These are phyloP conservation scores for Platerodrilus igneus DNA, from an alignment of 2,888 invertebrate species.

Conservation along the genomic window DNA sequence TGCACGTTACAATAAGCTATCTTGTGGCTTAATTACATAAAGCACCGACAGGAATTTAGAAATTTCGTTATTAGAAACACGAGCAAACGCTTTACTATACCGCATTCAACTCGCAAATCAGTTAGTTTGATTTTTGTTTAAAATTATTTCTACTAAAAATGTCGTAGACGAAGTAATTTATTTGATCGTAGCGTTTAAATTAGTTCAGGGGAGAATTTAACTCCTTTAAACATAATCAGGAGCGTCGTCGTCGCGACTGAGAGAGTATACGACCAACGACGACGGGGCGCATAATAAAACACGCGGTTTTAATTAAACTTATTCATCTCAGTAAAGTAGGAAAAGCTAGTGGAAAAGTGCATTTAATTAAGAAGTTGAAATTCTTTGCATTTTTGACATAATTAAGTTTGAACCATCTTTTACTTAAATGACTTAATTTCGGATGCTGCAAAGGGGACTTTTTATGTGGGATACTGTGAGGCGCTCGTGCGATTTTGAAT, in stretches of 20 bases:
- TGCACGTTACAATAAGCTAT: conserved; percentile 46
- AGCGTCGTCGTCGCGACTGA: conserved; percentile 20
- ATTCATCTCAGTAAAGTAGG: conserved; percentile 50
- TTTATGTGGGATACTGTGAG: too few species aligned
- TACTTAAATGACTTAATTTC: conserved; percentile 46
- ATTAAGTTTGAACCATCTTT: conserved; percentile 47
- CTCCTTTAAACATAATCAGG: conserved; percentile 21
- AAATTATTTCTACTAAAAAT: not conserved
- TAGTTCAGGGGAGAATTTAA: conserved; percentile 23
- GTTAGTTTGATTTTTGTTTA: conserved; percentile 16
- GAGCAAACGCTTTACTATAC: too few species aligned
- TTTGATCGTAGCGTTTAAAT: conserved; percentile 20
- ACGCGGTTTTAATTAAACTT: conserved; percentile 51
- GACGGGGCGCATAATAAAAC: conserved; percentile 46
- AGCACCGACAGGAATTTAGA: conserved; percentile 47
- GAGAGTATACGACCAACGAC: too few species aligned
- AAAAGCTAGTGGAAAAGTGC: conserved; percentile 45
- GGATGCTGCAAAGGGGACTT: too few species aligned
- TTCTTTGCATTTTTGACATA: conserved; percentile 50
- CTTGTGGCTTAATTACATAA: conserved; percentile 47
- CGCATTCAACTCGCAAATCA: conserved; percentile 48
- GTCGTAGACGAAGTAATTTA: too few species aligned
- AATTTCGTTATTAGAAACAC: conserved; percentile 49
- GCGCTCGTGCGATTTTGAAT: too few species aligned
- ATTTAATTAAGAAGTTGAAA: conserved; percentile 50